A percentile compares a stretch with the other conserved stretches of the same genome.
Evolutionary conservation across 2,797 vertebrate genomes (phyloP).

Genomic region (Syndactyla subalaris): DNA sequence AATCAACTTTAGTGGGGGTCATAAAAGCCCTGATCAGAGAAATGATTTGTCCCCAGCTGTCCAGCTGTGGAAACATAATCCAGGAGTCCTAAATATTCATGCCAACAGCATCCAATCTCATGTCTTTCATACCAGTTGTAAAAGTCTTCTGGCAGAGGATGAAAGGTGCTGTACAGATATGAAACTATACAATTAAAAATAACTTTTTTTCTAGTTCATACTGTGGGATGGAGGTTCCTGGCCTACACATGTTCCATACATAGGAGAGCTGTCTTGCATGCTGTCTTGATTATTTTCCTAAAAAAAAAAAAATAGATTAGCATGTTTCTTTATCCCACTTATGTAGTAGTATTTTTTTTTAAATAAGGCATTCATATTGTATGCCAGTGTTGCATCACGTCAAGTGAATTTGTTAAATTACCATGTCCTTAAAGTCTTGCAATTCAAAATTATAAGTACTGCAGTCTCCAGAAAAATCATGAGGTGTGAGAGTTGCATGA

Average conservation of each 20-base stretch:
- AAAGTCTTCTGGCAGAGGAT: neutral
- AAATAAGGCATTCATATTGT: neutral
- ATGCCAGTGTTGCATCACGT: neutral
- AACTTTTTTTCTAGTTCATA: neutral
- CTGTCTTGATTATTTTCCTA: neutral
- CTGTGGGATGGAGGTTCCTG: neutral
- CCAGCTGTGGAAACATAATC: neutral
- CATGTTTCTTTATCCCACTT: neutral
- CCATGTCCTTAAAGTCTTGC: neutral
- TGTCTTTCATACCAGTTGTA: neutral
- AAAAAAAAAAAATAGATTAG: neutral
- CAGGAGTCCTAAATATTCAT: neutral
- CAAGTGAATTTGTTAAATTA: neutral
- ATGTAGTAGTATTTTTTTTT: neutral
- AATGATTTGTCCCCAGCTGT: neutral
- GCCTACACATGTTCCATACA: neutral
- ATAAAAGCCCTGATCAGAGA: neutral
- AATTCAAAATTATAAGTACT: neutral
- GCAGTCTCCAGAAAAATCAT: neutral
- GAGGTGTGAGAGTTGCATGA: neutral
- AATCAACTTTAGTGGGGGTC: neutral
- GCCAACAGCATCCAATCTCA: neutral
- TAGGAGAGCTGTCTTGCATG: neutral
- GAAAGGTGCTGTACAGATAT: neutral
- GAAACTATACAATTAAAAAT: neutral